Evolutionary conservation across 1,140 invertebrate species (phyloP).

Genomic region (Drosophila lacertosa): DNA sequence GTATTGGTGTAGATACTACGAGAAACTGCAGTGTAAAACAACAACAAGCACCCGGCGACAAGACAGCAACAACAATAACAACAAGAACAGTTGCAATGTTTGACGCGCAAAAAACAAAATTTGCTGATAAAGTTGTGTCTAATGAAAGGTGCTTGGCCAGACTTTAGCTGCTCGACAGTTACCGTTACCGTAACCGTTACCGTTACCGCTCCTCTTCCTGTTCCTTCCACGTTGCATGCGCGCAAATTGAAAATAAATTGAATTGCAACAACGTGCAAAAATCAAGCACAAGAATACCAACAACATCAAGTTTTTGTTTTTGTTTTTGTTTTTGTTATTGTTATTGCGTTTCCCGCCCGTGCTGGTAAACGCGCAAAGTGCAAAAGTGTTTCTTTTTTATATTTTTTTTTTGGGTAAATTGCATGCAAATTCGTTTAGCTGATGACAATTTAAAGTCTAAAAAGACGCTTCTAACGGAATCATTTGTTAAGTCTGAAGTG

Average conservation of each 20-base stretch:
- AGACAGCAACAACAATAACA: conserved; percentile 30
- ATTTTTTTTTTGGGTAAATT: conserved; percentile 42
- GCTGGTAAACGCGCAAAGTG: conserved; percentile 40
- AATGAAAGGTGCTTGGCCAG: conserved; percentile 63
- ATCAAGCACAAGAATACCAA: conserved; percentile 40
- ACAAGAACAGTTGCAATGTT: conserved; percentile 33
- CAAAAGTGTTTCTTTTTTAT: conserved; percentile 49
- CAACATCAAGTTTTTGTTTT: conserved; percentile 20
- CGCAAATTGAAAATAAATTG: conserved; percentile 81
- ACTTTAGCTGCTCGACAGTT: not conserved
- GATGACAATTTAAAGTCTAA: conserved; percentile 16
- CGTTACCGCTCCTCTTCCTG: not conserved
- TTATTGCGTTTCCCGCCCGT: not conserved
- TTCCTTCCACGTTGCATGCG: conserved; percentile 53
- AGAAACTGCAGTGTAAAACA: conserved; percentile 53
- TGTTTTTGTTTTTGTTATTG: conserved; percentile 24
- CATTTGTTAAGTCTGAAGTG: conserved; percentile 3
- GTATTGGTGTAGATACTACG: conserved; percentile 39
- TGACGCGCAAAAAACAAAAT: conserved; percentile 55
- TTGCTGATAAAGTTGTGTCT: conserved; percentile 70
- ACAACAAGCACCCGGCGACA: conserved; percentile 52
- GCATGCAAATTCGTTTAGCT: conserved; percentile 71
- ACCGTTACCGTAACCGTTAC: not conserved
- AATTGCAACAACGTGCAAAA: conserved; percentile 78
- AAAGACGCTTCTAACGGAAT: conserved; percentile 14